Evolutionary conservation across 2,888 invertebrate species (phyloP).

Genomic region (Plusia festucae): DNA sequence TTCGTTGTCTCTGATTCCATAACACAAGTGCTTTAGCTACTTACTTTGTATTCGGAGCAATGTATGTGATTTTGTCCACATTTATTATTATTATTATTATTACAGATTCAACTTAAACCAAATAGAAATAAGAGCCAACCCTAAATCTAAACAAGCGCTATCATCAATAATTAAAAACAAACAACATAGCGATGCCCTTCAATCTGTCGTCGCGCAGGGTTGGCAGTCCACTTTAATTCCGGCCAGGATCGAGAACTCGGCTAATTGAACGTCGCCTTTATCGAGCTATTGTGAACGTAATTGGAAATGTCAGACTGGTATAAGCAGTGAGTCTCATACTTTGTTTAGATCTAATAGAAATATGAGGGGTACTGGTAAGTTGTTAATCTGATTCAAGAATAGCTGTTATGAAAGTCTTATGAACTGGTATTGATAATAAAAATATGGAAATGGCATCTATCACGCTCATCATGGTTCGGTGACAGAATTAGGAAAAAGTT

Average conservation of each 20-base stretch:
- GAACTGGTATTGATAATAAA: no score
- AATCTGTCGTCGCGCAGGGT: conserved; percentile 32
- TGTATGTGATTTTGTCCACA: no score
- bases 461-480: no score
- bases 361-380: not conserved
- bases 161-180: conserved; percentile 13
- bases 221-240: conserved; percentile 41
- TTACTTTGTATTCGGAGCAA: no score
- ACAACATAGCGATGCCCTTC: conserved; percentile 16
- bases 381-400: not conserved
- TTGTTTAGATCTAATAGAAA: conserved; percentile 21
- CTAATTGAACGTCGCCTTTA: conserved; percentile 52
- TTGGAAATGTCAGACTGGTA: conserved; percentile 50
- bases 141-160: not conserved
- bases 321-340: conserved; percentile 22
- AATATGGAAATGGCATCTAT: no score
- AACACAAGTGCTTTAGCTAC: no score
- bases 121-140: not conserved
- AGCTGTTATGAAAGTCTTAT: no score
- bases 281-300: conserved; percentile 43
- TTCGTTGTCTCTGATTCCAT: no score
- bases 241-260: conserved; percentile 28
- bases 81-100: no score
- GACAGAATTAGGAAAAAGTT: no score
- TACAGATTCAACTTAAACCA: not conserved